Base-by-base conservation (phyloP, 2,888 invertebrate genomes). In the Euspilapteryx auroguttella region DNA sequence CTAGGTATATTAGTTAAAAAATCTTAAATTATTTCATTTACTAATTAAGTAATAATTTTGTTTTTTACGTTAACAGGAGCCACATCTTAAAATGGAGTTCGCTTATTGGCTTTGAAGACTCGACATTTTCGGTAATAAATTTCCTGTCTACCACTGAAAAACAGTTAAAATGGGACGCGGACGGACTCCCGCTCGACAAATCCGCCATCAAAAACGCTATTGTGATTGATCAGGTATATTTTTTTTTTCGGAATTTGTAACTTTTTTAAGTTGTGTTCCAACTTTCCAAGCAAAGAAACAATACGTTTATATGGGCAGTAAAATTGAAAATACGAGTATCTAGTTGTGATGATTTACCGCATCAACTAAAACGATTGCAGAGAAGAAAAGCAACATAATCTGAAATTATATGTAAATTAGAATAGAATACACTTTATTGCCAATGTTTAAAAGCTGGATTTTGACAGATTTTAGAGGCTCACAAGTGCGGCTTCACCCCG, bases 161-260 rank as follows among this genome's bases (percentile, higher is more conserved):
- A 42, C 85, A 88, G 44, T 58, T 94, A 27, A 83, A 85, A 38
- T 95, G 94, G 94, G 87, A 89, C 49, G 81, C 86, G 1, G 88
- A 92, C 47, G 93, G 94, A 0, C 65, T 95, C 4, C 87, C 93
- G 0, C 81, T 85, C 1, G 91, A 92, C 55, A 80, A 80, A 31
- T 71, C 89, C 7, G 88, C 89, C 3, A 64, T 88, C 27, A 89
- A 93, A 61, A 94, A 93, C 57, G 91, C 88, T 4, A 79, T 89
- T 9, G 80, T 89, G 25, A 83, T 92, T 35, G 78, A 86, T 39
- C 83, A 88, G 76, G 89, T 87, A 55, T 38, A 36, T 33, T 27
- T 11, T 12, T 29, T 14, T 24, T 30, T 17, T 11, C 11, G n/a
- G n/a, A n/a, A n/a, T n/a, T n/a, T n/a, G n/a, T n/a, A n/a, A n/a